Evolutionary conservation across 2,797 vertebrate species (phyloP).

Genomic region (Hoplostethus mediterraneus): DNA sequence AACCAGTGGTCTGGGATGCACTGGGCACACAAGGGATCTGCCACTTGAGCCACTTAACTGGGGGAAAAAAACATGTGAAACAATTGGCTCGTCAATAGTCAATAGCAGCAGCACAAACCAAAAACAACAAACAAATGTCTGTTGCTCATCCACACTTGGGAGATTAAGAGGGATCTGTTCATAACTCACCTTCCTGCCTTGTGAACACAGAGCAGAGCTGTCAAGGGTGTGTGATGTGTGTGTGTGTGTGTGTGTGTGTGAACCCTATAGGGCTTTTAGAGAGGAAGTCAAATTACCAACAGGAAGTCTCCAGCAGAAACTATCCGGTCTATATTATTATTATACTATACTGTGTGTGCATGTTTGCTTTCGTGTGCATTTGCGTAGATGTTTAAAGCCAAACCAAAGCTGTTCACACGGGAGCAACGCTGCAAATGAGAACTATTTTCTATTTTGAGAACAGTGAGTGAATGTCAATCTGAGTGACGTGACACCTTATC

Average conservation of each 20-base stretch:
- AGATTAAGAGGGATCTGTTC: conserved; percentile 22
- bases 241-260: conserved; percentile 11
- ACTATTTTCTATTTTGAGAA: neutral
- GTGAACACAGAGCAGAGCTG: neutral
- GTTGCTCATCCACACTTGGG: neutral
- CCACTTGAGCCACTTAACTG: too few relatives aligned
- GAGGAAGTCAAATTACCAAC: too few relatives aligned
- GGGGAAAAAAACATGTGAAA: too few relatives aligned
- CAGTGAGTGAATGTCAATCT: neutral
- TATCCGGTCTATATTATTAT: neutral
- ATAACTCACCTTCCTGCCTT: neutral
- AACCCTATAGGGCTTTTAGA: too few relatives aligned
- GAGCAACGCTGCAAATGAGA: neutral
- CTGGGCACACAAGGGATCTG: too few relatives aligned
- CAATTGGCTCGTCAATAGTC: neutral
- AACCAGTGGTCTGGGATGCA: too few relatives aligned
- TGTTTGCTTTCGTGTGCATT: neutral
- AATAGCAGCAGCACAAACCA: neutral
- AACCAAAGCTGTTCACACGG: neutral
- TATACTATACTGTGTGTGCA: neutral
- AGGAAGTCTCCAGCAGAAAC: too few relatives aligned
- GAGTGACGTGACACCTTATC: neutral
- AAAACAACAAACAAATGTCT: neutral
- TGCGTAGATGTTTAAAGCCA: neutral
- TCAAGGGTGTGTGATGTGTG: neutral